phyloP scores from a whole-genome alignment of 2,113 vertebrate genomes.

The Neofelis nebulosa region DNA sequence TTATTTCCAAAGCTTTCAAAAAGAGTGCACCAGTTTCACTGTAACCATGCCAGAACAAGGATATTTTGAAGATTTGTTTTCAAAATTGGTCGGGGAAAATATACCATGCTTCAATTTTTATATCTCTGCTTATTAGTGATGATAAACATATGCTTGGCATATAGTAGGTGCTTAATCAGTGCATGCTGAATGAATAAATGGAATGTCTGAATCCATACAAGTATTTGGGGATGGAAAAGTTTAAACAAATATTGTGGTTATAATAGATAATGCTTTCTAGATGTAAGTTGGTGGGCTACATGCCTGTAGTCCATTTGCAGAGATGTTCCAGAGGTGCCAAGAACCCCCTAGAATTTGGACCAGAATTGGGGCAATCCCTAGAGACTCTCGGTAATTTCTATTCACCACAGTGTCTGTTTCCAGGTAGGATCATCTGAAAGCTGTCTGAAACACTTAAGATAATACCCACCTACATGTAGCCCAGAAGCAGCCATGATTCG shows the following conservation, averaged over 20 bases:
- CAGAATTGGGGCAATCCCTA: slow-evolving; percentile 6
- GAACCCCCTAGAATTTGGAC: slow-evolving; percentile 28
- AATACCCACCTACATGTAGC: background rate
- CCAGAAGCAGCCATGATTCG: background rate
- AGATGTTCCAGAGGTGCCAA: slow-evolving; percentile 1
- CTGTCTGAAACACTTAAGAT: background rate
- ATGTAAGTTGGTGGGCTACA: background rate
- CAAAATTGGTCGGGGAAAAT: background rate
- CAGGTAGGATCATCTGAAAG: slow-evolving; percentile 6
- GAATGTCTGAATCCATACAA: background rate
- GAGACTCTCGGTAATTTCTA: slow-evolving; percentile 3
- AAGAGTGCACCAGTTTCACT: background rate
- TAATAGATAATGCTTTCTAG: background rate
- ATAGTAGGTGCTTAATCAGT: slow-evolving; percentile 2
- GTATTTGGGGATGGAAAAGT: background rate
- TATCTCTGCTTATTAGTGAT: slow-evolving; percentile 29
- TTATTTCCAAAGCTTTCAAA: slow-evolving; percentile 32
- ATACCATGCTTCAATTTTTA: background rate
- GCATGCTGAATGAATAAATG: slow-evolving; percentile 44
- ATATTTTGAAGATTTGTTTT: slow-evolving; percentile 7
- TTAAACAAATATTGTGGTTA: slow-evolving; percentile 37
- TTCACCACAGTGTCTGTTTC: slow-evolving; percentile 33
- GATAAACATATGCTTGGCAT: background rate
- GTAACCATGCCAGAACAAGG: background rate
- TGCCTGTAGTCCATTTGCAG: background rate